phyloP scores from a whole-genome alignment of 2,888 invertebrate species.

The Caenorhabditis zanzibari region DNA sequence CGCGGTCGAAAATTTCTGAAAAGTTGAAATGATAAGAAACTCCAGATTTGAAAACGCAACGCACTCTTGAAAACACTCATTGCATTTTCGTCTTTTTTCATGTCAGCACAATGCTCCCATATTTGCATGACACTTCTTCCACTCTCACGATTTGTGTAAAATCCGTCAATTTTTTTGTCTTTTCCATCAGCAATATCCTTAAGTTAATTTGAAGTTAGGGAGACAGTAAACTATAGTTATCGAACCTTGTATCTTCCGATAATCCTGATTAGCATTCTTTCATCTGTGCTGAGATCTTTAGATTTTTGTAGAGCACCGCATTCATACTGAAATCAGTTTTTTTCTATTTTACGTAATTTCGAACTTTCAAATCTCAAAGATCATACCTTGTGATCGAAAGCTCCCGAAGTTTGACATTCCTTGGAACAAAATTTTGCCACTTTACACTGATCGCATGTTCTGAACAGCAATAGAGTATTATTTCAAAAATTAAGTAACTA shows the following conservation, averaged over 20 bases:
- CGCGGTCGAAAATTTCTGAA: slow-evolving; percentile 77
- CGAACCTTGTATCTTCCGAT: slow-evolving; percentile 78
- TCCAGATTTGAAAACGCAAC: neutral
- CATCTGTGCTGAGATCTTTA: slow-evolving; percentile 77
- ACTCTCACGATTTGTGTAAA: slow-evolving; percentile 80
- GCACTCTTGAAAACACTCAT: slow-evolving; percentile 79
- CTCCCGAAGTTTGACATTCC: slow-evolving; percentile 77
- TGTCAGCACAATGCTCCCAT: slow-evolving; percentile 80
- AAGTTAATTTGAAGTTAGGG: slow-evolving; percentile 12
- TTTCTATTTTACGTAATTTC: neutral
- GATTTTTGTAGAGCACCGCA: slow-evolving; percentile 77
- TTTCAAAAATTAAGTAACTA: neutral
- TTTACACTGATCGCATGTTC: slow-evolving; percentile 77
- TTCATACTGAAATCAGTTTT: slow-evolving; percentile 73
- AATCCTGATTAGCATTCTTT: slow-evolving; percentile 81
- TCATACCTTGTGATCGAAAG: slow-evolving; percentile 81
- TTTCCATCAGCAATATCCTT: slow-evolving; percentile 76
- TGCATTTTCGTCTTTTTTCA: slow-evolving; percentile 77
- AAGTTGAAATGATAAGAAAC: slow-evolving; percentile 6
- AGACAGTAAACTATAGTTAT: neutral
- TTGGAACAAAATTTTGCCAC: slow-evolving; percentile 80
- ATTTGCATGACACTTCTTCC: slow-evolving; percentile 81
- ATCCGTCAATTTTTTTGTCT: slow-evolving; percentile 76
- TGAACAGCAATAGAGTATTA: slow-evolving; percentile 38
- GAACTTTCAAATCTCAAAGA: slow-evolving; percentile 15